Conservation (phyloP, 1,140 invertebrate genomes). For the Drosophila nebulosa region DNA sequence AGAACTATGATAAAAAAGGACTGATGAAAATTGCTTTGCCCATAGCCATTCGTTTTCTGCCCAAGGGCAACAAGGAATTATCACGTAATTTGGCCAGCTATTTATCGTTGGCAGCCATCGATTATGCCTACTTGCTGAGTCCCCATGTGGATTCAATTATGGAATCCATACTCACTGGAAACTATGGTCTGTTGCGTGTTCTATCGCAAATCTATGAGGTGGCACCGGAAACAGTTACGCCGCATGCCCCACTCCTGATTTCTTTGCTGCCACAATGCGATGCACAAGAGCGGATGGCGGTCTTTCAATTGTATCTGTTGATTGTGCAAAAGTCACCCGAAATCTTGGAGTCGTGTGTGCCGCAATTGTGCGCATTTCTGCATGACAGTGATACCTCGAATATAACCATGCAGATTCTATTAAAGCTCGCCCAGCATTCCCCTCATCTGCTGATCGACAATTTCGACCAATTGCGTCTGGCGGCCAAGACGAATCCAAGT, state of each 20-base stretch:
- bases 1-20: constrained; percentile 91
- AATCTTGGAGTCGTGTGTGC: constrained; percentile 67
- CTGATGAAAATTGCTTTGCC: constrained; percentile 95
- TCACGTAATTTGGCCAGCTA: constrained; percentile 95
- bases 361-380: constrained; percentile 67
- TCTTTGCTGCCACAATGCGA: constrained; percentile 91
- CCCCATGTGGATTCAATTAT: constrained; percentile 94
- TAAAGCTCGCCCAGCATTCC: constrained; percentile 87
- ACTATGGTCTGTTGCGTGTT: constrained; percentile 91
- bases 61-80: constrained; percentile 94
- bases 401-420: constrained; percentile 89
- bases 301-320: constrained; percentile 90
- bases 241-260: constrained; percentile 91
- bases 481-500: constrained; percentile 86
- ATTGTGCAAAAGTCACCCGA: constrained; percentile 90
- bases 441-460: constrained; percentile 87
- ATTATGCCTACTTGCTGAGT: constrained; percentile 92
- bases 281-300: constrained; percentile 89
- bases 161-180: constrained; percentile 91
- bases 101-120: constrained; percentile 94
- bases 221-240: constrained; percentile 91
- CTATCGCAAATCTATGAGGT: constrained; percentile 94
- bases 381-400: constrained; percentile 81
- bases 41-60: constrained; percentile 94
- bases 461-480: constrained; percentile 85